Evolutionary conservation across 2,888 invertebrate species (phyloP).

Genomic region (Phragmatobia fuliginosa): DNA sequence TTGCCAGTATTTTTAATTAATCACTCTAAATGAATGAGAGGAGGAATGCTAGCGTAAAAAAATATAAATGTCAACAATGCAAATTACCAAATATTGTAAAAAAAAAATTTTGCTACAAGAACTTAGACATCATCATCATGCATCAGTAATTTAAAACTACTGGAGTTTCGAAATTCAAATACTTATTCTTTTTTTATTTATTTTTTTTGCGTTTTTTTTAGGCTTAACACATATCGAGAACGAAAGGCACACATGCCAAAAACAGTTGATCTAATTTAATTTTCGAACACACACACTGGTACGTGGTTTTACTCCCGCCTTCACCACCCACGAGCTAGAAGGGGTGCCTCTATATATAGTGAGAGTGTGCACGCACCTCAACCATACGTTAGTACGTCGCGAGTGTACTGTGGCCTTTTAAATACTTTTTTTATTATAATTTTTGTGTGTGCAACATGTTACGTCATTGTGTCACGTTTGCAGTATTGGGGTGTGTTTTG

Average conservation of each 20-base stretch:
- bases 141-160: too few species aligned
- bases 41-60: too few species aligned
- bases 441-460: constrained; percentile 78
- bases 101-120: too few species aligned
- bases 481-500: constrained; percentile 73
- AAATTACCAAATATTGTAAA: too few species aligned
- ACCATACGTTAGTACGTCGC: constrained; percentile 70
- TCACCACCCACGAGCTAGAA: constrained; percentile 65
- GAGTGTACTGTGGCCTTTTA: constrained; percentile 71
- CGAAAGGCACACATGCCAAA: constrained; percentile 34
- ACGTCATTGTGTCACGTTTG: constrained; percentile 74
- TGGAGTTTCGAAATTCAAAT: too few species aligned
- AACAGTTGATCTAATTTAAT: constrained; percentile 54
- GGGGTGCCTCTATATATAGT: constrained; percentile 84
- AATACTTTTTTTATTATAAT: constrained; percentile 51
- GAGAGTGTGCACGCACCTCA: constrained; percentile 75
- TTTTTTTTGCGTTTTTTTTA: constrained; percentile 2
- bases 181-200: too few species aligned
- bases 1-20: too few species aligned
- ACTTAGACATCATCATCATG: too few species aligned
- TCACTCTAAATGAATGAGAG: too few species aligned
- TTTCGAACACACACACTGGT: constrained; percentile 49
- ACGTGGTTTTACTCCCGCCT: constrained; percentile 64
- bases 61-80: too few species aligned
- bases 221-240: constrained; percentile 9